Percentiles rank a stretch among this genome's conserved stretches.
phyloP scores from a whole-genome alignment of 92 coral and sea anemone genomes.

The Epizoanthus rinbou region DNA sequence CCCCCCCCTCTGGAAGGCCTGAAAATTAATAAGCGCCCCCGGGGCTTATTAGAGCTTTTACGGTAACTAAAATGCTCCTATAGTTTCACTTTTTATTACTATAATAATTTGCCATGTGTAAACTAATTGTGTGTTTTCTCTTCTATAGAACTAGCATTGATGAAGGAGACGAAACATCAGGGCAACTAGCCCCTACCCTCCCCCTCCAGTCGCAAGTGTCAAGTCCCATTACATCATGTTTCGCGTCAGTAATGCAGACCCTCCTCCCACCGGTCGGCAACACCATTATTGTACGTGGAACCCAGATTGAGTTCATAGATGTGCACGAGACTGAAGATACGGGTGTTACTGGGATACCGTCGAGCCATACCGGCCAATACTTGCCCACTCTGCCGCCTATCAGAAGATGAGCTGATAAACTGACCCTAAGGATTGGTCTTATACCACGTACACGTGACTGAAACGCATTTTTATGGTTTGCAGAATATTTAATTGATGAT shows the following conservation, averaged over 20 bases:
- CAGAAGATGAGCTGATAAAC: not conserved
- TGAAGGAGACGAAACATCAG: not conserved
- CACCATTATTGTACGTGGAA: constrained; percentile 25
- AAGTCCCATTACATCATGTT: constrained; percentile 9
- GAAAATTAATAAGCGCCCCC: too few relatives aligned
- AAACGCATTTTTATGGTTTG: too few relatives aligned
- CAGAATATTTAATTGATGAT: too few relatives aligned
- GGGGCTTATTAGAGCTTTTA: too few relatives aligned
- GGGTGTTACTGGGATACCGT: not conserved
- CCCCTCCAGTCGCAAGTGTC: constrained; percentile 7
- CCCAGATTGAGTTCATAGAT: constrained; percentile 24
- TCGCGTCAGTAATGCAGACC: constrained; percentile 36
- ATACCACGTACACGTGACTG: too few relatives aligned
- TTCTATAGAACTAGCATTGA: not conserved
- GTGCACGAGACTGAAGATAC: constrained; percentile 19
- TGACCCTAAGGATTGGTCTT: too few relatives aligned
- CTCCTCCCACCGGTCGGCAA: constrained; percentile 20
- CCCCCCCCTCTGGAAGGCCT: too few relatives aligned
- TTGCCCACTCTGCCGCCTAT: constrained; percentile 16
- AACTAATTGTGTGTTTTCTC: not conserved
- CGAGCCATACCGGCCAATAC: constrained; percentile 1
- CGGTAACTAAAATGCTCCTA: too few relatives aligned
- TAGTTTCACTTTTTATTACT: too few relatives aligned
- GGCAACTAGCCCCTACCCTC: constrained; percentile 19
- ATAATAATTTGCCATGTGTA: too few relatives aligned